Evolutionary conservation across 2,797 vertebrate species (phyloP), one percentile per base, ranked within the genome.

Genomic region (Rhinoraja longicauda): DNA sequence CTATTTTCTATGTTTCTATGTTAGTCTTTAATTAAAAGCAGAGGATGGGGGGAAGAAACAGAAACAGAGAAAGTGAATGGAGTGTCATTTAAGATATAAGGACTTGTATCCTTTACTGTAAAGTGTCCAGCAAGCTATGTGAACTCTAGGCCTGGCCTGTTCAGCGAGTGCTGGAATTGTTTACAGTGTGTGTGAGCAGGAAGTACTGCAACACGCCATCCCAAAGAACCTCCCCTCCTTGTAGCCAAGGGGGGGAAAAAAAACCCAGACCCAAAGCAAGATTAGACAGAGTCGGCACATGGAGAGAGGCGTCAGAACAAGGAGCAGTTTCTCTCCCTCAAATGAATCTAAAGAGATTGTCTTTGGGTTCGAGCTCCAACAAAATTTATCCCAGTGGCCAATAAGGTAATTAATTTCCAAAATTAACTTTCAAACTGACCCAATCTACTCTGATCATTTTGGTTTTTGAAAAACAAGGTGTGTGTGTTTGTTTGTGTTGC

Each of bases 321-420:
- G 84, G 59, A 88, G 84, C 84, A 21, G n/a, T 67, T 17, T 64
- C 59, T 64, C 17, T 19, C 84, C 84, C 84, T 88, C 62, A 36
- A n/a, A 88, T 88, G 84, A 67, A 36, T 88, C 62, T 88, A 67
- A 88, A 88, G 64, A 88, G n/a, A 67, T 67, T 88, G n/a, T 36
- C 59, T 88, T 64, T n/a, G 84, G 84, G n/a, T 21, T 67, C 59
- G 84, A 36, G 29, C n/a, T 67, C 17, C 62, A 67, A 9, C 84
- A 88, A 88, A 88, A 88, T 36, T 64, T 64, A 88, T 67, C 59
- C 59, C 84, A 67, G 84, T 88, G 62, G 84, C 84, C 62, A 62
- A 0, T 67, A 88, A 88, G 84, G 84, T 88, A 88, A 88, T 67
- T 67, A 88, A 67, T 32, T 88, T 88, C 0, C 70, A 21, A 21